Evolutionary conservation across 2,113 vertebrate genomes (phyloP), one percentile per base, ranked within the genome.

Genomic region (Ailurus styani): DNA sequence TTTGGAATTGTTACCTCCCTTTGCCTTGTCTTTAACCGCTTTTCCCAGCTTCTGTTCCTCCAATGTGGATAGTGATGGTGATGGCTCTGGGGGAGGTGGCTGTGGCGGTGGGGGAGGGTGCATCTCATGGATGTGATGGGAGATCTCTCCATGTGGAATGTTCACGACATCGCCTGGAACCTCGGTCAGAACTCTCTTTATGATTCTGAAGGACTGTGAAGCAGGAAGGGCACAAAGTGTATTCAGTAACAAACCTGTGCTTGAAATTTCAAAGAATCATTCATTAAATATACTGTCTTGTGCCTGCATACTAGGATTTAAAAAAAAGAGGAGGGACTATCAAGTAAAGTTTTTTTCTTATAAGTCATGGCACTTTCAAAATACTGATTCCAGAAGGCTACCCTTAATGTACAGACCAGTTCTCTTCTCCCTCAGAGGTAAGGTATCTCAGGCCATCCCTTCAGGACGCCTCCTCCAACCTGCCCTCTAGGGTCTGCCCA

Each of bases 131-230:
- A 15, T 29, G 84, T 52, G 54, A 70, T 62, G 75, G 50, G 34
- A 37, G 87, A 62, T 62, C 86, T 34, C 37, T 70, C 13, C 96
- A 95, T 92, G 96, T 98, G 97, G 98, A 98, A 96, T 94, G 97
- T 96, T 98, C 72, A 75, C 97, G 93, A 97, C 97, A 93, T 98
- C 97, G 97, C 98, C 98, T 64, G 97, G 98, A 98, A 98, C 97
- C 95, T 64, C 84, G 92, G 96, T 82, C 96, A 98, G 93, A 95
- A 94, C 55, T 93, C 95, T 78, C 93, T 91, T 97, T 95, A 62
- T 57, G 98, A 98, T 96, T 95, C 97, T 93, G 37, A 50, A 95
- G 97, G 93, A 91, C 95, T 94, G 31, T 75, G 21, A 55, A 96
- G 52, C 87, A 97, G 52, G 70, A 90, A 79, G 52, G 54, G 94